Percentiles rank a stretch among this genome's conserved stretches.
Conservation (phyloP, 2,888 invertebrate genomes). For the Crocallis elinguaria region DNA sequence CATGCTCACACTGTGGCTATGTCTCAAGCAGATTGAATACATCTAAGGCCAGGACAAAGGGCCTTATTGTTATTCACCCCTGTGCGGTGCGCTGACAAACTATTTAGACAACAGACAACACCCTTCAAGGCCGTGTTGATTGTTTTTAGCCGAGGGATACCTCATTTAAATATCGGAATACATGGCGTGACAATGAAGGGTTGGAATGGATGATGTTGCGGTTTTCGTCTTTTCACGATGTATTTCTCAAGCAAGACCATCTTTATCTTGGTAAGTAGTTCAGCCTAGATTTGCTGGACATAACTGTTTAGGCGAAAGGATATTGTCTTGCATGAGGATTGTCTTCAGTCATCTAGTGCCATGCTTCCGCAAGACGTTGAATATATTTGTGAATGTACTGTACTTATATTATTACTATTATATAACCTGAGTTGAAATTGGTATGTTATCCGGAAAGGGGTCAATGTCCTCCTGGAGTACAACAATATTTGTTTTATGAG, state of each 20-base stretch:
- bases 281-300: too few relatives aligned
- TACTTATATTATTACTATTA: too few relatives aligned
- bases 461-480: too few relatives aligned
- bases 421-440: too few relatives aligned
- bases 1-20: slow-evolving; percentile 30
- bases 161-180: slow-evolving; percentile 41
- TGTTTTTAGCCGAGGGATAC: slow-evolving; percentile 59
- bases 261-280: too few relatives aligned
- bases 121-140: slow-evolving; percentile 59
- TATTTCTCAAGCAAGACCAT: not conserved
- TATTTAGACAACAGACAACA: slow-evolving; percentile 67
- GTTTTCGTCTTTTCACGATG: not conserved
- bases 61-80: slow-evolving; percentile 82
- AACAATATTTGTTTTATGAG: too few relatives aligned
- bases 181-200: slow-evolving; percentile 30
- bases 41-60: slow-evolving; percentile 72
- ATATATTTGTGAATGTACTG: too few relatives aligned
- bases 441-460: too few relatives aligned
- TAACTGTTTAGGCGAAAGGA: too few relatives aligned
- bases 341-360: too few relatives aligned
- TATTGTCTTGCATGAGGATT: too few relatives aligned
- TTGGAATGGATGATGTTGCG: slow-evolving; percentile 17
- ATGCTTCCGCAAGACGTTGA: too few relatives aligned
- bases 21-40: slow-evolving; percentile 78
- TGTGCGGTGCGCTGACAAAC: slow-evolving; percentile 67